Conservation (phyloP, 1,140 invertebrate genomes). For the Papilio aristodemus region DNA sequence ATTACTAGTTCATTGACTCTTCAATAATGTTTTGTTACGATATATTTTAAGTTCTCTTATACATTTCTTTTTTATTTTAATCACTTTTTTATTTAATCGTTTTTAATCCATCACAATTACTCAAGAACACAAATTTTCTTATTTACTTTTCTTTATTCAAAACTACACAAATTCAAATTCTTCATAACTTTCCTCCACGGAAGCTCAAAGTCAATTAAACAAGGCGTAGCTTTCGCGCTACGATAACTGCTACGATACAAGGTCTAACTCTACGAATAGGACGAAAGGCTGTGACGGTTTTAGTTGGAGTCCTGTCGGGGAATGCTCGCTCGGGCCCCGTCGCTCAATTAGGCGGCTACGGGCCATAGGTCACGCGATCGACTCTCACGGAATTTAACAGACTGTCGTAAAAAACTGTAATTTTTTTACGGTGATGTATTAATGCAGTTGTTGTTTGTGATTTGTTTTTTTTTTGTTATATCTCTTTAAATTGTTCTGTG, state of each 20-base stretch:
- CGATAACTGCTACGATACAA: constrained; percentile 2
- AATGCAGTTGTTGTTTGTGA: constrained; percentile 25
- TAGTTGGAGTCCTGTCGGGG: constrained; percentile 2
- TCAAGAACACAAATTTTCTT: background rate
- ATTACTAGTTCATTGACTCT: too few species aligned
- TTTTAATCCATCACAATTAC: background rate
- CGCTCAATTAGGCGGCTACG: constrained; percentile 21
- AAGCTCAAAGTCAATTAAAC: constrained; percentile 14
- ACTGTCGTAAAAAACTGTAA: constrained; percentile 25
- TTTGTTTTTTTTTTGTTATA: constrained; percentile 26
- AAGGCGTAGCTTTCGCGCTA: constrained; percentile 8
- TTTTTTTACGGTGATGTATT: constrained; percentile 25
- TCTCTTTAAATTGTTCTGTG: background rate
- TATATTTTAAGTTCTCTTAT: too few species aligned
- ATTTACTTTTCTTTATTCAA: background rate
- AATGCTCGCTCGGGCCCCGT: constrained; percentile 1
- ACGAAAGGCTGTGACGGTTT: background rate
- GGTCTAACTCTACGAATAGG: constrained; percentile 13
- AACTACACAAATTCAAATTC: background rate
- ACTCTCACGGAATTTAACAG: constrained; percentile 21
- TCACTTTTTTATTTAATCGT: background rate
- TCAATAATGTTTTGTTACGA: too few species aligned
- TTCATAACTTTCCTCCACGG: background rate
- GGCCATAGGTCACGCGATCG: constrained; percentile 14
- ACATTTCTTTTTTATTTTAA: too few species aligned